Evolutionary conservation across 1,140 invertebrate genomes (phyloP), one percentile per base, ranked within the genome.

Genomic region (Lasaia peninsularis): DNA sequence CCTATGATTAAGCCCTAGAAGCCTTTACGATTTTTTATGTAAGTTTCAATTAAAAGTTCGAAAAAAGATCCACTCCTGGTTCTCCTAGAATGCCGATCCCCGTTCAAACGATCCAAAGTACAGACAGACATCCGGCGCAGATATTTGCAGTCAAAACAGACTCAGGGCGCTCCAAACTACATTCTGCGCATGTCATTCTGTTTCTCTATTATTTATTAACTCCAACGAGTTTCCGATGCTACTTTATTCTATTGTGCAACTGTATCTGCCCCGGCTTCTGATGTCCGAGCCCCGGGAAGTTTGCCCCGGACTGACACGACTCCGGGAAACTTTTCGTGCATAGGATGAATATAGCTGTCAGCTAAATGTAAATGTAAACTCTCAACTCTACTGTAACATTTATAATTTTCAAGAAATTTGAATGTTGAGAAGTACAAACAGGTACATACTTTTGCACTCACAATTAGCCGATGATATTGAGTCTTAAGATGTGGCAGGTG

Each of bases 91-190:
- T 50, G 54, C 63, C 65, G 63, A 66, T 73, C 71, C 48, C 1
- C 4, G 24, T 28, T 28, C 24, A 28, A 20, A 58, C 55, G 66
- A 67, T 60, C 40, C 61, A 61, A 67, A 67, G 63, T 62, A 67
- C 68, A 62, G 62, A 63, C 66, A 80, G 73, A 74, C 71, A 80
- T 80, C 75, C 74, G 72, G 63, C 67, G 66, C 80, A 85, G 80
- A 86, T 85, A 87, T 83, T 85, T 86, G 82, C 80, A 86, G 85
- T 86, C 82, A 86, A 85, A 88, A 86, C 80, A 88, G 82, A 84
- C 73, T 81, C 82, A 79, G 80, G 73, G 67, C 69, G 69, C 62
- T 74, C 55, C 60, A 58, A 31, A 28, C 53, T 65, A 73, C 82
- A 83, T 75, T 83, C 76, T 86, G 83, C 81, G 82, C 81, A 85